Evolutionary conservation across 2,113 vertebrate species (phyloP).

Genomic region (Xiphophorus hellerii): DNA sequence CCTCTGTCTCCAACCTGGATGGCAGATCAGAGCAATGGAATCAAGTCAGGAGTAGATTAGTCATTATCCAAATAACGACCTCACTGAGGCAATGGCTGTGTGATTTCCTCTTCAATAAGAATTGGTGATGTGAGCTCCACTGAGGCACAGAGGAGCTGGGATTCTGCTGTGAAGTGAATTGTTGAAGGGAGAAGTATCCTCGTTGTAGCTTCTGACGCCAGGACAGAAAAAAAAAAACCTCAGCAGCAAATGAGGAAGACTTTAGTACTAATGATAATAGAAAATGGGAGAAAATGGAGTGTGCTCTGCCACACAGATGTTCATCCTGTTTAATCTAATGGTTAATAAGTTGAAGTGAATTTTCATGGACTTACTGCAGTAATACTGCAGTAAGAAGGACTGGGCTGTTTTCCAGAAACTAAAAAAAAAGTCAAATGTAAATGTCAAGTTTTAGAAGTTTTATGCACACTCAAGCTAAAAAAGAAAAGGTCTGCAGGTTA

Average conservation of each 20-base stretch:
- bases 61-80: slow-evolving; percentile 75
- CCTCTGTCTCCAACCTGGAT: slow-evolving; percentile 66
- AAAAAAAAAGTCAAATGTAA: slow-evolving; percentile 44
- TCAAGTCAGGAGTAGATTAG: slow-evolving; percentile 65
- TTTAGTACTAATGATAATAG: slow-evolving; percentile 44
- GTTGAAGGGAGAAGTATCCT: slow-evolving; percentile 46
- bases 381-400: slow-evolving; percentile 34
- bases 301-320: slow-evolving; percentile 11
- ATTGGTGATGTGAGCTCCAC: slow-evolving; percentile 66
- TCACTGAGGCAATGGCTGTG: slow-evolving; percentile 48
- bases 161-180: slow-evolving; percentile 63
- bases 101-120: slow-evolving; percentile 75
- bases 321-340: slow-evolving; percentile 25
- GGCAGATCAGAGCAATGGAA: slow-evolving; percentile 63
- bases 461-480: slow-evolving; percentile 33
- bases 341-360: slow-evolving; percentile 36
- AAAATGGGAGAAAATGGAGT: background rate
- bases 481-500: slow-evolving; percentile 45
- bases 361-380: slow-evolving; percentile 31
- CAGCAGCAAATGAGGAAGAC: slow-evolving; percentile 24
- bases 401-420: slow-evolving; percentile 35
- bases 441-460: slow-evolving; percentile 51
- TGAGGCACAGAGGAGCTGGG: slow-evolving; percentile 62
- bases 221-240: slow-evolving; percentile 24
- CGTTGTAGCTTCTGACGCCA: slow-evolving; percentile 24